Evolutionary conservation across 2,797 vertebrate genomes (phyloP).

Genomic region (Enteromius radiatus): DNA sequence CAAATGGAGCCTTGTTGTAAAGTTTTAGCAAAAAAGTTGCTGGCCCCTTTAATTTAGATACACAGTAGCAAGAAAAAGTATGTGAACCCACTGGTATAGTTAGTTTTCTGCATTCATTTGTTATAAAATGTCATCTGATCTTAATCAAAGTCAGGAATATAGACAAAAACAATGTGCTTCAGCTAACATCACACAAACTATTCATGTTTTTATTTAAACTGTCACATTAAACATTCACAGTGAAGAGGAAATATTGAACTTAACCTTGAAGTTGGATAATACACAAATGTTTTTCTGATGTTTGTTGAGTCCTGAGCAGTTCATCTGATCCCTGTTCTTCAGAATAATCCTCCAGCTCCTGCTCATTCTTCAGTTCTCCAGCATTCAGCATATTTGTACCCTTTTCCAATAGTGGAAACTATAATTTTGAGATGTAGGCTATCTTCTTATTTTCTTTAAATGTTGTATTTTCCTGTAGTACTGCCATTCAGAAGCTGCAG

Average conservation of each 20-base stretch:
- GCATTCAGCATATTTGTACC: background rate
- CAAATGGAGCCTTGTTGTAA: background rate
- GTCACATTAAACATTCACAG: too few species aligned
- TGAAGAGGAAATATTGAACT: too few species aligned
- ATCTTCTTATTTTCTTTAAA: background rate
- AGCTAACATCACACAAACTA: too few species aligned
- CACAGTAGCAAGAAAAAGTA: background rate
- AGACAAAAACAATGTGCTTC: too few species aligned
- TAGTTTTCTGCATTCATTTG: background rate
- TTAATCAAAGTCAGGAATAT: too few species aligned
- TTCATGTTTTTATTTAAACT: too few species aligned
- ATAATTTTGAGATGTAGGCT: background rate
- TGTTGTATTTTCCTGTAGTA: background rate
- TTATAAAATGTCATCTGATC: background rate
- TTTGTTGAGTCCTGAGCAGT: background rate
- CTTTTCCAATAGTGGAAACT: background rate
- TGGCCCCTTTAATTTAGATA: background rate
- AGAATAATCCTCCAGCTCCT: background rate
- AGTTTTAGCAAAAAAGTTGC: background rate
- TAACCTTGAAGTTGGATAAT: too few species aligned
- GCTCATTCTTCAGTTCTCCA: background rate
- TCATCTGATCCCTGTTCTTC: background rate
- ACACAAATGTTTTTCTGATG: too few species aligned
- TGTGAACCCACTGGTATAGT: background rate
- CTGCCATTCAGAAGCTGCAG: background rate